A percentile compares a stretch with the other conserved stretches of the same genome.
phyloP scores from a whole-genome alignment of 2,113 vertebrate species.

The Pristiophorus japonicus region DNA sequence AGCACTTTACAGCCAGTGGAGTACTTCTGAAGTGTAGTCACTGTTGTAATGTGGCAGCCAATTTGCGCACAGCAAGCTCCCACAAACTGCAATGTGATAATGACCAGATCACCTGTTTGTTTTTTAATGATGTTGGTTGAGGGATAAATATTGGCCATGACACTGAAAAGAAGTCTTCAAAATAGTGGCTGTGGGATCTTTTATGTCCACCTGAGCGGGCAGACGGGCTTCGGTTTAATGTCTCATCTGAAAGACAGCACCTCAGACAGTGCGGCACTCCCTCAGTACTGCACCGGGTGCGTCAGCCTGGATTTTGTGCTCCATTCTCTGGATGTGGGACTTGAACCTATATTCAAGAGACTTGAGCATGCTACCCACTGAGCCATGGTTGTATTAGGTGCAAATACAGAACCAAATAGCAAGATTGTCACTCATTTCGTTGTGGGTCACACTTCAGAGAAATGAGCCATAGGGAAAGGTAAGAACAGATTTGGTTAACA shows the following conservation, averaged over 20 bases:
- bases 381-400: background rate
- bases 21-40: background rate
- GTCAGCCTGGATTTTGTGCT: background rate
- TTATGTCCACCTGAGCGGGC: background rate
- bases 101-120: background rate
- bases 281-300: background rate
- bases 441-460: background rate
- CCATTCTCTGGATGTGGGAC: background rate
- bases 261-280: background rate
- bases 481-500: background rate
- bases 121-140: background rate
- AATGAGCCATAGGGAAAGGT: background rate
- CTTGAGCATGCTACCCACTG: background rate
- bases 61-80: background rate
- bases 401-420: background rate
- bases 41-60: background rate
- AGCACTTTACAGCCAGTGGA: background rate
- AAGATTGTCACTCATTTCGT: background rate
- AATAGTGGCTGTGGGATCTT: background rate
- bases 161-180: background rate
- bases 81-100: background rate
- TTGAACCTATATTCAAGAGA: background rate
- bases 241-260: background rate
- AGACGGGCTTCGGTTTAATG: background rate
- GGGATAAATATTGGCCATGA: background rate